A percentile compares a stretch with the other conserved stretches of the same genome.
These are phyloP conservation scores for Pollachius pollachius DNA, from an alignment of 2,113 vertebrate genomes.

Conservation along the genomic window DNA sequence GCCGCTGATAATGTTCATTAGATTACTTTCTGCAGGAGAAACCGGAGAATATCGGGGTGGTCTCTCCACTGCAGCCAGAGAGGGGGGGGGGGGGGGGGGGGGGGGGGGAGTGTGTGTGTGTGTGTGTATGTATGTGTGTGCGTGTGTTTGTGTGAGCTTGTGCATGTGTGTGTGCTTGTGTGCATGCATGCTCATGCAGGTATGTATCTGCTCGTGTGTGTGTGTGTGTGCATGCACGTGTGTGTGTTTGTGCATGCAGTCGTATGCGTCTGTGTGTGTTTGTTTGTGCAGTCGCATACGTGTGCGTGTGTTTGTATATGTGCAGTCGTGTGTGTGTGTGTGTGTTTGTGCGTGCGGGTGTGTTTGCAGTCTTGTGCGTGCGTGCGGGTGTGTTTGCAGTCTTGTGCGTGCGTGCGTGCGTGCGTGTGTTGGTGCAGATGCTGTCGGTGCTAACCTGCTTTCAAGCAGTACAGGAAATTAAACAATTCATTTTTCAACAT, in stretches of 20 bases:
- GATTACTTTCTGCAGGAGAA: conserved; percentile 79
- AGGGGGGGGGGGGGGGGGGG: not conserved
- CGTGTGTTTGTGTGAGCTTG: too few species aligned
- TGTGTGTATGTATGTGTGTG: too few species aligned
- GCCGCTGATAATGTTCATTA: conserved; percentile 79
- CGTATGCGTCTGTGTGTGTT: not conserved
- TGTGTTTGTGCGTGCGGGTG: not conserved
- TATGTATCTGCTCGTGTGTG: not conserved
- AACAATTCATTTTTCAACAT: too few species aligned
- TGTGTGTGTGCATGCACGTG: too few species aligned
- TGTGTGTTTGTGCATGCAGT: not conserved
- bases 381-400: not conserved
- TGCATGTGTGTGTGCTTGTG: too few species aligned
- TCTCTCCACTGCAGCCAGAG: conserved; percentile 33
- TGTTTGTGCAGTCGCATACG: not conserved
- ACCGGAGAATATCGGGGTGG: conserved; percentile 68
- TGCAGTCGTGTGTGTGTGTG: conserved; percentile 15
- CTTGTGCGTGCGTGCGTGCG: not conserved
- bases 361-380: too few species aligned
- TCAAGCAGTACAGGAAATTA: too few species aligned
- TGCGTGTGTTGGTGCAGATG: not conserved
- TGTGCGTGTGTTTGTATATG: not conserved
- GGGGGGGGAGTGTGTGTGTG: conserved; percentile 25
- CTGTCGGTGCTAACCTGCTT: not conserved
- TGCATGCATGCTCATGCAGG: too few species aligned